Conservation (phyloP, 2,113 vertebrate genomes). For the Lycaon pictus region DNA sequence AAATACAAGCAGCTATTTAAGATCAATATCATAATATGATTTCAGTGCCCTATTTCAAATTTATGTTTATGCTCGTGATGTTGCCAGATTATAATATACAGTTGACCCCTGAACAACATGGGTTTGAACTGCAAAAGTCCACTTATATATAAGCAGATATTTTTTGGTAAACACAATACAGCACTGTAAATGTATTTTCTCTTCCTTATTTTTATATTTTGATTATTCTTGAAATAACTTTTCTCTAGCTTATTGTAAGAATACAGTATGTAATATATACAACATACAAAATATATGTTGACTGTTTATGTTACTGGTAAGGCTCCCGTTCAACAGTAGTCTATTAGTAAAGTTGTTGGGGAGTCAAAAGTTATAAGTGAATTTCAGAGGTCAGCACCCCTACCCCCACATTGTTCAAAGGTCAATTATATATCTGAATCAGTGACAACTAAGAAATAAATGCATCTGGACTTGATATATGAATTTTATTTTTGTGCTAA, state of each 20-base stretch:
- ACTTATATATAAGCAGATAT: not conserved
- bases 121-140: not conserved
- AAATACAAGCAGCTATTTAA: not conserved
- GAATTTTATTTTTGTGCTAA: conserved; percentile 49
- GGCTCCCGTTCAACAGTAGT: not conserved
- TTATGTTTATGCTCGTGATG: not conserved
- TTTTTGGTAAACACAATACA: not conserved
- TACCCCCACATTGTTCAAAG: not conserved
- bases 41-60: conserved; percentile 1
- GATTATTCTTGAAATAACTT: not conserved
- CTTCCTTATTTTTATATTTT: not conserved
- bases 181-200: not conserved
- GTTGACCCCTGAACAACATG: not conserved
- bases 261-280: not conserved
- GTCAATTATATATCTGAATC: not conserved
- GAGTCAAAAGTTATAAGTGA: not conserved
- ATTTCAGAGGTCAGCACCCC: not conserved
- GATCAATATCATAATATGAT: not conserved
- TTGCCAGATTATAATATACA: not conserved
- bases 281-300: not conserved
- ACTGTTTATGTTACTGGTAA: not conserved
- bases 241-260: not conserved
- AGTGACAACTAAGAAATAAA: conserved; percentile 1
- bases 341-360: not conserved
- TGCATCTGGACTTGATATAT: not conserved